Evolutionary conservation across 2,113 vertebrate species (phyloP).

Genomic region (Microtus ochrogaster): DNA sequence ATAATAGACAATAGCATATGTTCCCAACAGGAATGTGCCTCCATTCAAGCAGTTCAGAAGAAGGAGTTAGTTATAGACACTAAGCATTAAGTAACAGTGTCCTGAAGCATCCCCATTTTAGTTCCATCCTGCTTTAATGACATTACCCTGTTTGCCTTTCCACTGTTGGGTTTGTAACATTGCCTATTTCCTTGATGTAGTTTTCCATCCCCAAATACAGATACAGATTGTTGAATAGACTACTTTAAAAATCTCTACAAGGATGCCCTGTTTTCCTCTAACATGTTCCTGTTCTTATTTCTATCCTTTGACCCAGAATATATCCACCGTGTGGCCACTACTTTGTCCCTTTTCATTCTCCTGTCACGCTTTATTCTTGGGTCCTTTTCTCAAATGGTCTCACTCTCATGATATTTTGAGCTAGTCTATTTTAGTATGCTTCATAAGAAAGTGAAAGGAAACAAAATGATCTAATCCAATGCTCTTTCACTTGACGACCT

Average conservation of each 20-base stretch:
- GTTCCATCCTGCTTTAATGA: neutral
- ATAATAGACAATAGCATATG: neutral
- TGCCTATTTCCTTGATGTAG: neutral
- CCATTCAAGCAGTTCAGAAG: neutral
- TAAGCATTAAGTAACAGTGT: neutral
- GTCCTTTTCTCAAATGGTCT: neutral
- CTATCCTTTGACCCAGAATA: neutral
- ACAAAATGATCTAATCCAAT: conserved; percentile 46
- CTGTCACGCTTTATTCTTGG: neutral
- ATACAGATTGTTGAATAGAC: neutral
- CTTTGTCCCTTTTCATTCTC: neutral
- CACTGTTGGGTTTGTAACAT: neutral
- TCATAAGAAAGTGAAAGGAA: conserved; percentile 37
- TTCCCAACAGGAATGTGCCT: neutral
- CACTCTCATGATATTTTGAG: neutral
- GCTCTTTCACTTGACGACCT: conserved; percentile 26
- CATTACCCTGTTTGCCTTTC: neutral
- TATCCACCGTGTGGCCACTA: neutral
- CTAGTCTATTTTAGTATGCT: conserved; percentile 28
- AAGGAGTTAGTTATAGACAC: neutral
- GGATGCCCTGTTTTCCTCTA: neutral
- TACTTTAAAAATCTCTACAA: neutral
- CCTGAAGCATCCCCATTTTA: neutral
- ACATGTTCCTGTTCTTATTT: neutral
- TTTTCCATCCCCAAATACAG: neutral